Evolutionary conservation across 2,888 invertebrate species (phyloP), one percentile per base, ranked within the genome.

Genomic region (Mechanitis messenoides): DNA sequence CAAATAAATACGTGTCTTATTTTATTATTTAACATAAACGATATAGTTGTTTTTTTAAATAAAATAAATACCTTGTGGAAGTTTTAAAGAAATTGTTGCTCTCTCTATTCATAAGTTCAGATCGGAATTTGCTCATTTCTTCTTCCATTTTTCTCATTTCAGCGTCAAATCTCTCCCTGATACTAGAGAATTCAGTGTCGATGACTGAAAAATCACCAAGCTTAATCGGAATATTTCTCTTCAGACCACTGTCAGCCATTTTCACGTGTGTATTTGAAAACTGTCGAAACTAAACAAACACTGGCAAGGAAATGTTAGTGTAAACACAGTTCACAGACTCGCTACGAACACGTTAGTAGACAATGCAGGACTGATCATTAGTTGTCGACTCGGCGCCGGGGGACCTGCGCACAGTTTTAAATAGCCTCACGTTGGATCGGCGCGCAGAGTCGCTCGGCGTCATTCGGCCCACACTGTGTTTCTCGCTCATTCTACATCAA

Each of bases 71-170:
- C 96, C 96, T 96, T 80, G 94, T 94, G 76, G 96, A 95, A 84
- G 94, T 95, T 91, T 96, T 95, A 91, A 97, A 97, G 92, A 96
- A 96, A 81, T 96, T 95, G 85, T 95, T 95, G 79, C 95, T 95
- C 87, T 97, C 97, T 79, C 96, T 94, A 87, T 96, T 97, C 94
- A 97, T 96, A 69, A 97, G 92, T 84, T 97, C 97, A 71, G 95
- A 95, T 76, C 97, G 93, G 91, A 97, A 97, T 91, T 95, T 95
- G 84, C 95, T 94, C 98, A 98, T 98, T 91, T 98, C 98, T 79
- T 98, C 98, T 91, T 98, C 98, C 96, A 98, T 98, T 91, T 97
- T 97, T 78, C 95, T 93, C 98, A 98, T 98, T 92, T 98, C 98
- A 69, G 95, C 94, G 87, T 98, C 98, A 87, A 98, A 98, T 74